Base-by-base conservation (phyloP, 2,797 vertebrate species). In the Falco peregrinus region DNA sequence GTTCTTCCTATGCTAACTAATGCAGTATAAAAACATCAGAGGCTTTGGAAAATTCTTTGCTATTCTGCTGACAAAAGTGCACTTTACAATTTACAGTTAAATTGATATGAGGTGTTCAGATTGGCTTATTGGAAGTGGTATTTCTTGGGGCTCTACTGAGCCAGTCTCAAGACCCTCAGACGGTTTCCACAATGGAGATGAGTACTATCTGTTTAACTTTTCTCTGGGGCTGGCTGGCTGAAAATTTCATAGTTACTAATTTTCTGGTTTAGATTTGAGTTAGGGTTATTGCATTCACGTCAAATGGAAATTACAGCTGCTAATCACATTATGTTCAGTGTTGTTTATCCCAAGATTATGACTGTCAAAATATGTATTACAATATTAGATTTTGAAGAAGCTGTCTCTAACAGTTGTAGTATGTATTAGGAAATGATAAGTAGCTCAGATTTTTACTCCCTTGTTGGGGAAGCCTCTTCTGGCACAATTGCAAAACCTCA, bases 281-380 rank as follows among this genome's bases (percentile, higher is more conserved):
- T 93, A 61, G 17, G 11, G 69, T 95, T 93, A 87, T 89, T 93
- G 53, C 70, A 60, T 75, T 96, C 50, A 39, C 24, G 12, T 88
- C 63, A 88, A 89, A 92, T 1, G 18, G 81, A 92, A 96, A 84
- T 96, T 84, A 91, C 67, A 87, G 77, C 70, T 93, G 81, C 74
- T 94, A 95, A 96, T 93, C 77, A 80, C 68, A 74, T 93, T 94
- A 94, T 74, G 74, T 90, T 94, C 78, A 63, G 48, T 82, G 75
- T 69, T 87, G 77, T 89, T 96, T 89, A 95, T 74, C 69, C 43
- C 43, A 80, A 63, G 81, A 80, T 59, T 81, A 75, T 0, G 3
- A 31, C 76, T 88, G 89, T 80, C 68, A 85, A 95, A 95, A 78
- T 51, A 69, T n/a, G 53, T 64, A 59, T 54, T 70, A 43, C 86